phyloP scores from a whole-genome alignment of 2,797 vertebrate species.

The Typhlichthys subterraneus region DNA sequence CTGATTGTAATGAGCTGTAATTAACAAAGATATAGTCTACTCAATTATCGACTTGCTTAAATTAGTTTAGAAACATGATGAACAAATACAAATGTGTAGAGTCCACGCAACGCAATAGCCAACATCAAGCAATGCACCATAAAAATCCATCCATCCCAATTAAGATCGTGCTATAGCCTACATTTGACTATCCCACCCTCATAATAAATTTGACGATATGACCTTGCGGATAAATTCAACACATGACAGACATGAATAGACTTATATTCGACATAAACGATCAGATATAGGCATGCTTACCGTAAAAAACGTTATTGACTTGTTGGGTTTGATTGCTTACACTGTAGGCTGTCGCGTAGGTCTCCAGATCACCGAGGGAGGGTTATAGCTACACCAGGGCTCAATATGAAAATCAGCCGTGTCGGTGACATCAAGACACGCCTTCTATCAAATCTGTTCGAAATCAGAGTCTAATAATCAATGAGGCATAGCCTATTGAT shows the following conservation, averaged over 20 bases:
- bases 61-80: too few species aligned
- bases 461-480: conserved; percentile 41
- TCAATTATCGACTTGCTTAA: too few species aligned
- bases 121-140: not conserved
- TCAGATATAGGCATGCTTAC: conserved; percentile 50
- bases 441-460: conserved; percentile 54
- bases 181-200: conserved; percentile 40
- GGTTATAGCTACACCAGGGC: conserved; percentile 43
- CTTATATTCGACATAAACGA: conserved; percentile 4
- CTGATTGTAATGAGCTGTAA: too few species aligned
- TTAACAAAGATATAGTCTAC: too few species aligned
- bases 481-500: conserved; percentile 49
- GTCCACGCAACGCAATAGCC: too few species aligned
- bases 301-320: conserved; percentile 47
- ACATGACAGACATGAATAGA: conserved; percentile 21
- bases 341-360: conserved; percentile 46
- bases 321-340: conserved; percentile 34
- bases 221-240: conserved; percentile 73
- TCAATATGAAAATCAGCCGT: conserved; percentile 66
- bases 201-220: conserved; percentile 53
- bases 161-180: conserved; percentile 35
- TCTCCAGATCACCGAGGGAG: conserved; percentile 50
- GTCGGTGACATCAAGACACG: conserved; percentile 74
- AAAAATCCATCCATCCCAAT: conserved; percentile 26
- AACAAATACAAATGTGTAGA: too few species aligned